Evolutionary conservation across 2,113 vertebrate species (phyloP), one percentile per base, ranked within the genome.

Genomic region (Calyptomena viridis): DNA sequence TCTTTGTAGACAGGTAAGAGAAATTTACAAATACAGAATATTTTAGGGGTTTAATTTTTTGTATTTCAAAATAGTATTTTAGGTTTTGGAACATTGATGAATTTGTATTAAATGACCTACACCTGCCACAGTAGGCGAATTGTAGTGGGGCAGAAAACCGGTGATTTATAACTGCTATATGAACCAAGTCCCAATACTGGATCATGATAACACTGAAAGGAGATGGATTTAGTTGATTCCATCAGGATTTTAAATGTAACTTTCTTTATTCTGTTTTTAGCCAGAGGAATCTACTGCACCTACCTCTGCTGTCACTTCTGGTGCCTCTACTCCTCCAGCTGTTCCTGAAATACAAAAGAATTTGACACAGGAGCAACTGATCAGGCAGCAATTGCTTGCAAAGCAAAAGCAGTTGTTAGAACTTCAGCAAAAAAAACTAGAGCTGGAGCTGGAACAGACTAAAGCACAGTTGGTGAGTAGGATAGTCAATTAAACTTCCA

Each of bases 351-450:
- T 98, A 94, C 98, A 98, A 93, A 99, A 98, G 96, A 99, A 98
- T 94, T 97, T 99, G 94, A 99, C 98, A n/a, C 99, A 99, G 97
- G 99, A 99, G 97, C 99, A 99, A 95, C 93, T 99, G 60, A 99
- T 99, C 97, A 98, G 99, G 37, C 99, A 99, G 92, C 99, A 99
- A 94, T 98, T 99, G 93, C 98, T 99, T 96, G 98, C 99, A 95
- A 99, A 99, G 95, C 99, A 99, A 98, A 99, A 99, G 85, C 99
- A 99, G 83, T 98, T 99, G 73, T 97, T 99, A 98, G 99, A 99
- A 97, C 99, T 99, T 78, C 99, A 99, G 96, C 99, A 99, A 98
- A 99, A 99, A 97, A 99, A 99, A 94, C 98, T 99, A 78, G 99
- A 99, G 88, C 98, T 99, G 97, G 99, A 99, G 97, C 98, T 99